Percentiles rank a stretch among this genome's conserved stretches.
Conservation (phyloP, 1,140 invertebrate genomes). For the Drosophila jambulina region DNA sequence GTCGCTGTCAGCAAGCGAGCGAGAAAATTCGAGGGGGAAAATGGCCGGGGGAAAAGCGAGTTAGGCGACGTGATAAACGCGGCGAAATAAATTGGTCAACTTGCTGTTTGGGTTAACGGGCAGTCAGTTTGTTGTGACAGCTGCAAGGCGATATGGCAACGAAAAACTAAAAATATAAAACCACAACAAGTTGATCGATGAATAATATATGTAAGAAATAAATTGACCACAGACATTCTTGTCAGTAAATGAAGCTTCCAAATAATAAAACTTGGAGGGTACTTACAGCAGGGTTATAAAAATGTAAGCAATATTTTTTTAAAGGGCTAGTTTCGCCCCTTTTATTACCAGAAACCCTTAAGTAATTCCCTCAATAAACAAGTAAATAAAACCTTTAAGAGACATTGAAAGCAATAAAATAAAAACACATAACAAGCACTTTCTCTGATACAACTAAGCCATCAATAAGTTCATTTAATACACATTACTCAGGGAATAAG, state of each 20-base stretch:
- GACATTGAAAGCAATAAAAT: constrained; percentile 1
- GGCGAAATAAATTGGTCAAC: constrained; percentile 74
- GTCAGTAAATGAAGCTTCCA: background rate
- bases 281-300: background rate
- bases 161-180: constrained; percentile 1
- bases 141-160: constrained; percentile 45
- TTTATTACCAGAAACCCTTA: too few relatives aligned
- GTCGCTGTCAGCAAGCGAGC: constrained; percentile 68
- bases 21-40: constrained; percentile 15
- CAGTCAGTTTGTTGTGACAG: constrained; percentile 69
- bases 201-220: constrained; percentile 15
- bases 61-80: constrained; percentile 46
- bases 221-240: constrained; percentile 6
- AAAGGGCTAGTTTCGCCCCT: background rate
- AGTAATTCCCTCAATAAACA: background rate
- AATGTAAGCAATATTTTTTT: background rate
- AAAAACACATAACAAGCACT: background rate
- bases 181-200: constrained; percentile 29
- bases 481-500: constrained; percentile 32
- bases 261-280: background rate
- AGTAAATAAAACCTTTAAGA: constrained; percentile 2
- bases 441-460: constrained; percentile 3
- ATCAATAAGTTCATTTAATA: constrained; percentile 47
- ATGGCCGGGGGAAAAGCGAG: constrained; percentile 1
- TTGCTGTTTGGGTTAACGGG: constrained; percentile 54